Conservation (phyloP, 2,888 invertebrate genomes). For the Gryllus longicercus region DNA sequence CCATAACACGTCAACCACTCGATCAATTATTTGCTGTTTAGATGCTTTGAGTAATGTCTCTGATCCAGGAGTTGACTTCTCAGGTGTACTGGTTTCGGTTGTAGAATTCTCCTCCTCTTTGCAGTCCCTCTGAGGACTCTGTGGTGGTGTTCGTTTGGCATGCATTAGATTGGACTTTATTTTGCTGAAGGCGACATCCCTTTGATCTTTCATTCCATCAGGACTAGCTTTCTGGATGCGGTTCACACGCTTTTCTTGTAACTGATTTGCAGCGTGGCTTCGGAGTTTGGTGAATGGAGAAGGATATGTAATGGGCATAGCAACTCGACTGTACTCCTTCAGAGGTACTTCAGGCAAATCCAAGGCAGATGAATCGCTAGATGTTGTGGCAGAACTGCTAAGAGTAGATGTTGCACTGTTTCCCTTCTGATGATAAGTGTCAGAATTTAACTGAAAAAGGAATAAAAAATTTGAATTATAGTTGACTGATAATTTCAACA, state of each 20-base stretch:
- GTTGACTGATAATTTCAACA: no score
- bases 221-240: neutral
- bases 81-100: neutral
- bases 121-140: no score
- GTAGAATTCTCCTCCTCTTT: neutral
- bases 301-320: slow-evolving; percentile 25
- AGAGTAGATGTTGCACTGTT: no score
- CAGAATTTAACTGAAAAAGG: no score
- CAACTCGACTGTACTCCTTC: slow-evolving; percentile 18
- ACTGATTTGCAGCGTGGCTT: slow-evolving; percentile 35
- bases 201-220: neutral
- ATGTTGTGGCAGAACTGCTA: neutral
- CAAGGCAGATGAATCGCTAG: neutral
- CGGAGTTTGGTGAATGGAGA: slow-evolving; percentile 36
- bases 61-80: neutral
- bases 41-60: slow-evolving; percentile 44
- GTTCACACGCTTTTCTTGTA: slow-evolving; percentile 27
- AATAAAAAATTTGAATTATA: no score
- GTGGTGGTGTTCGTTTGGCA: neutral
- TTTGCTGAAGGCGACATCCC: neutral
- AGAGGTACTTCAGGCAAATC: neutral
- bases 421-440: no score
- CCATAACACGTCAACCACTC: slow-evolving; percentile 52
- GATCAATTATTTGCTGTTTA: slow-evolving; percentile 58
- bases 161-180: neutral